Base-by-base conservation (phyloP, 2,888 invertebrate genomes). In the Mylabris sibirica region DNA sequence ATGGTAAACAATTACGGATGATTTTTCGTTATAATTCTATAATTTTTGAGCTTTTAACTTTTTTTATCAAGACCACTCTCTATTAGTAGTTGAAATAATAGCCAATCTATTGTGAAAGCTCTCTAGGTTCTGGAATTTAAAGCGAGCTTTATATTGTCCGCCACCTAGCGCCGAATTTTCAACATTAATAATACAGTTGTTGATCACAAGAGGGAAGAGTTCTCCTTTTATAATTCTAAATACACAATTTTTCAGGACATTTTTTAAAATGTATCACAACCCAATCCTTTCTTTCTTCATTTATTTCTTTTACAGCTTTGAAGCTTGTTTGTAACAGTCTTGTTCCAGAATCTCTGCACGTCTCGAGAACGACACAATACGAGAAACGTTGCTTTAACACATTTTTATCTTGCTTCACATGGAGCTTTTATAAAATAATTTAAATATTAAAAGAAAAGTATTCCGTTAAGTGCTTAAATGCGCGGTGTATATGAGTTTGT, bases 121-220 rank as follows among this genome's bases (percentile, higher is more conserved):
- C 63, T 68, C 62, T 60, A 17, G 30, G 24, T 63, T 3, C 62
- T 63, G n/a, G 35, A 57, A 57, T 22, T 17, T 9, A 9, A 6
- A 17, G 65, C 68, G 11, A 20, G 68, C 68, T 68, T 68, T 65
- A n/a, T 61, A 68, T 63, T 65, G 59, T 20, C 68, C 11, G 68
- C 68, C 68, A 64, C 63, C 68, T 68, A 65, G 59, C 64, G 68
- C 9, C 9, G 2, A 49, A 17, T 41, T 26, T 41, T 35, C 53
- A 61, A 41, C 57, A 61, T 41, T 57, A 61, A 22, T 44, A 34
- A 41, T 34, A 44, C 53, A 30, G 34, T 44, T 60, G 53, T 38
- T 60, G 41, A 44, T 20, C 68, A 59, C 49, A 59, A 68, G 68
- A 59, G 68, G 65, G 68, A 62, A 49, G 57, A 49, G 57, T 53